Evolutionary conservation across 2,797 vertebrate genomes (phyloP).

Genomic region (Darevskia nairensis): DNA sequence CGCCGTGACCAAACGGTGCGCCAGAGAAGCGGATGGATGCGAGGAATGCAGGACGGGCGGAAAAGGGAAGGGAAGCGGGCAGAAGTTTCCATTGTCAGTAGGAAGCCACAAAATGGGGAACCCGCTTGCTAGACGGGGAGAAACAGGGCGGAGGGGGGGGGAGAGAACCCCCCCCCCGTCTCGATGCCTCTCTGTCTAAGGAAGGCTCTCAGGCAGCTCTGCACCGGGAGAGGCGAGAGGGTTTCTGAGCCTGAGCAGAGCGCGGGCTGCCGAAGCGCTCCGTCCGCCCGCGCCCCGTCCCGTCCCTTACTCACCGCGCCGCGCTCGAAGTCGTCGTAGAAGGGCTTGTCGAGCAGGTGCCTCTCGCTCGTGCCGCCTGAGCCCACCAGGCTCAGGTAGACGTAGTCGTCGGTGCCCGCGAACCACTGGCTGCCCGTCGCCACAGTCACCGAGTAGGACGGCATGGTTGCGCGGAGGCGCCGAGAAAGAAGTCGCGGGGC

Average conservation of each 20-base stretch:
- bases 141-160: neutral
- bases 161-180: neutral
- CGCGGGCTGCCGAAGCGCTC: neutral
- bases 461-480: constrained; percentile 76
- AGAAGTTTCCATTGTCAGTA: neutral
- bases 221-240: neutral
- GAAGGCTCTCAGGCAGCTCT: no score
- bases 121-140: neutral
- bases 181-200: neutral
- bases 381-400: constrained; percentile 92
- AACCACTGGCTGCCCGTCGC: constrained; percentile 97
- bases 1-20: no score
- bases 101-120: neutral
- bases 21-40: neutral
- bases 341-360: constrained; percentile 92
- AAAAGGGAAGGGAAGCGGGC: neutral
- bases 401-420: constrained; percentile 95
- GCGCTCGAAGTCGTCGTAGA: constrained; percentile 98
- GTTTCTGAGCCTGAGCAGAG: neutral
- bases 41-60: neutral
- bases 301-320: constrained; percentile 86
- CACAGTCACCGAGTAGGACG: constrained; percentile 90
- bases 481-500: no score
- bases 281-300: neutral
- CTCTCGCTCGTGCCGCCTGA: constrained; percentile 86